phyloP scores from a whole-genome alignment of 2,797 vertebrate species.

The Pelodytes ibericus region DNA sequence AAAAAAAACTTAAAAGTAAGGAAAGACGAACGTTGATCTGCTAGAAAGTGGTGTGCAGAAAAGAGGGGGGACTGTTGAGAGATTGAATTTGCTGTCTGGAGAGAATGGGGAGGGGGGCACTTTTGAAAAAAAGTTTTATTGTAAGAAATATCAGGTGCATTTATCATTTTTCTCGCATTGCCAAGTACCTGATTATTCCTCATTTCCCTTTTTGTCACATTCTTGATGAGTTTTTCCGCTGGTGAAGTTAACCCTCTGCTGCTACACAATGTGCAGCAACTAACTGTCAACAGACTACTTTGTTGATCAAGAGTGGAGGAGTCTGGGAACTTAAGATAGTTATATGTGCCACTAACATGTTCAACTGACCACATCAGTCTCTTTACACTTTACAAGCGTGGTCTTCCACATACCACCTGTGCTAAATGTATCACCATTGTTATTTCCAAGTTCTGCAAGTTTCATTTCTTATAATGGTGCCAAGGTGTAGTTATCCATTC shows the following conservation, averaged over 20 bases:
- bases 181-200: constrained; percentile 56
- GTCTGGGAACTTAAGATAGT: background rate
- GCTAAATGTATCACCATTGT: background rate
- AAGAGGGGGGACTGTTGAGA: constrained; percentile 8
- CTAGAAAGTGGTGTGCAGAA: constrained; percentile 8
- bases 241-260: constrained; percentile 43
- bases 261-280: background rate
- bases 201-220: constrained; percentile 55
- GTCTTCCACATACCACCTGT: background rate
- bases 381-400: too few relatives aligned
- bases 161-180: constrained; percentile 55
- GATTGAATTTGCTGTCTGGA: constrained; percentile 37
- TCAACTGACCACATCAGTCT: too few relatives aligned
- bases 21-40: constrained; percentile 43
- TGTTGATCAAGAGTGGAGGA: background rate
- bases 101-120: constrained; percentile 31
- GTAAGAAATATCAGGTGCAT: constrained; percentile 51
- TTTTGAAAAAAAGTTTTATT: constrained; percentile 53
- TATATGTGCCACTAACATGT: background rate
- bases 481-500: too few relatives aligned
- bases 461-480: background rate
- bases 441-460: background rate
- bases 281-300: background rate
- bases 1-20: constrained; percentile 40
- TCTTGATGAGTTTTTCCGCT: constrained; percentile 56